These are phyloP conservation scores for Callinectes sapidus DNA, from an alignment of 2,888 invertebrate genomes.

Conservation along the genomic window DNA sequence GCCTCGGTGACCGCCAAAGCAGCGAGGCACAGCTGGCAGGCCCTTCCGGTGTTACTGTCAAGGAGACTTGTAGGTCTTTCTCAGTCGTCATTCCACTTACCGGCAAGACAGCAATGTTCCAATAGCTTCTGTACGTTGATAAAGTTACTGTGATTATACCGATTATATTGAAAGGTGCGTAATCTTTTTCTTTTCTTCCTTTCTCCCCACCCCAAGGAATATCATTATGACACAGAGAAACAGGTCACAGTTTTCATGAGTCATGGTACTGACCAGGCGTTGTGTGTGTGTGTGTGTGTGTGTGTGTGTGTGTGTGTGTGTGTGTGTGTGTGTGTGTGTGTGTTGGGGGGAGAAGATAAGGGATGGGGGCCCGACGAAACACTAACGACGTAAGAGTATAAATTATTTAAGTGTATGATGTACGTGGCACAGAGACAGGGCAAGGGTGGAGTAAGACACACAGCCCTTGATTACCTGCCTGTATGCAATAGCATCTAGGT, in stretches of 20 bases:
- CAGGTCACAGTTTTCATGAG: background rate
- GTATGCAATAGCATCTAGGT: background rate
- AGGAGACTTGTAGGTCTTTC: background rate
- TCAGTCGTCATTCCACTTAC: background rate
- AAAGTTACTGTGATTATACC: background rate
- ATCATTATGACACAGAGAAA: background rate
- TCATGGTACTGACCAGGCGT: background rate
- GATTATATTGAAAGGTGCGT: background rate
- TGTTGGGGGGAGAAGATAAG: no score
- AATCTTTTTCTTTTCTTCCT: background rate
- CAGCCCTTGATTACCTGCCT: background rate
- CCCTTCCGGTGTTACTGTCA: background rate
- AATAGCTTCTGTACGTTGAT: background rate
- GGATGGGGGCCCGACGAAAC: no score
- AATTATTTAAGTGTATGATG: background rate
- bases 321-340: no score
- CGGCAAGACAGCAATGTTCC: background rate
- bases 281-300: background rate
- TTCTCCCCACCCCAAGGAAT: background rate
- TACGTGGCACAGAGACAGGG: background rate
- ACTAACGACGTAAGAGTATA: background rate
- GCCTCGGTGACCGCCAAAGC: background rate
- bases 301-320: no score
- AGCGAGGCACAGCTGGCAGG: background rate
- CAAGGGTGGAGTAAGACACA: background rate